Evolutionary conservation across 2,797 vertebrate genomes (phyloP).

Genomic region (Amblyopsis hoosieri): DNA sequence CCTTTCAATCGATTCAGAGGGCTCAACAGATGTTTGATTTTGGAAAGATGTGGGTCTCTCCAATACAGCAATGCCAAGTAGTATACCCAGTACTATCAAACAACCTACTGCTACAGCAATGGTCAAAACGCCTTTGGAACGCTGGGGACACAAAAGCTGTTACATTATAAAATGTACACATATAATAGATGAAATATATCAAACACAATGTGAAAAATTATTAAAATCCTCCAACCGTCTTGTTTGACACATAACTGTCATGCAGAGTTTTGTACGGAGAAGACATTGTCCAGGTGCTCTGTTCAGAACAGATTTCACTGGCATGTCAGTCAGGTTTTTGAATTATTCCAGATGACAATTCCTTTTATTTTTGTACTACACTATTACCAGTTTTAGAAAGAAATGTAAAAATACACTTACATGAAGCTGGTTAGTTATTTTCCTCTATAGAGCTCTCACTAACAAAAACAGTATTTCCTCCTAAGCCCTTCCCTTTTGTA

Average conservation of each 20-base stretch:
- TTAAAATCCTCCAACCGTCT: constrained; percentile 54
- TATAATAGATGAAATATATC: neutral
- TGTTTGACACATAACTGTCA: constrained; percentile 55
- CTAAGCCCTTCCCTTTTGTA: neutral
- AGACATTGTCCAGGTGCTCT: constrained; percentile 39
- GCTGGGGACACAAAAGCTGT: constrained; percentile 32
- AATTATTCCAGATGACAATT: no score
- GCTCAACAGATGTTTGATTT: constrained; percentile 24
- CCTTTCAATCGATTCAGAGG: neutral
- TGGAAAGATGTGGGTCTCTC: constrained; percentile 43
- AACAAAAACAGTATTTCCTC: constrained; percentile 3
- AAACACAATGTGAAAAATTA: neutral
- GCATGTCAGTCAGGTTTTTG: neutral
- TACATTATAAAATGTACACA: neutral
- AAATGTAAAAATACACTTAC: no score
- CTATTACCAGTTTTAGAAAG: no score
- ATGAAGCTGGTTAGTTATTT: neutral
- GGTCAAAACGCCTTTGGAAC: constrained; percentile 39
- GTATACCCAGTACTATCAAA: constrained; percentile 56
- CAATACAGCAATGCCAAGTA: constrained; percentile 61
- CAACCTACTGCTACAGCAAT: constrained; percentile 48
- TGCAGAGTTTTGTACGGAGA: constrained; percentile 58
- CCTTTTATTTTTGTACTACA: no score
- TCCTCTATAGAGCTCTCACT: neutral
- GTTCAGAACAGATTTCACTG: constrained; percentile 10